Evolutionary conservation across 2,113 vertebrate genomes (phyloP), one percentile per base, ranked within the genome.

Genomic region (Cyprinodon tularosa): DNA sequence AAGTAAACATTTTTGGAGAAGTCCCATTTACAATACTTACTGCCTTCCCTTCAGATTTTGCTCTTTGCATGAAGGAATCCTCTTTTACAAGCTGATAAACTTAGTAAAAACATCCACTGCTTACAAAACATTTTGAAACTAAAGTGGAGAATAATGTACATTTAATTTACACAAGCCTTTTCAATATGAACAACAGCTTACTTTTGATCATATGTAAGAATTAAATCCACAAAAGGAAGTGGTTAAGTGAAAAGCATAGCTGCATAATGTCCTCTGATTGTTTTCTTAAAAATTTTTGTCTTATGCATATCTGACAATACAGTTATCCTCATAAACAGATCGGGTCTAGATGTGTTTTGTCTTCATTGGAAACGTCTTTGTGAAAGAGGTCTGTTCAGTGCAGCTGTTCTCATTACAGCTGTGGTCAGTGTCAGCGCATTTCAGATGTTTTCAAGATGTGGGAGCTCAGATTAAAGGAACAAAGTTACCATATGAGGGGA

Each of bases 321-420:
- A 69, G 50, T 72, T 66, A 74, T 80, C 69, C 72, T 83, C 60
- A 60, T 22, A 37, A 76, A 62, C 60, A 83, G 45, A 64, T 74
- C 22, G 10, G 72, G 59, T 72, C 38, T 77, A 72, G 68, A 86
- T 88, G 83, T 81, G 83, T 81, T 87, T 87, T 74, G 68, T 2
- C 76, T 68, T 71, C n/a, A 71, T 69, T 68, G 72, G 10, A 50
- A 64, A 57, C 79, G 63, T 81, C 53, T 68, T 50, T 68, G 38
- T 77, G 78, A 78, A 60, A 40, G 42, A 42, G 38, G 61, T 57
- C 84, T 75, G 53, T 66, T 83, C 64, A 3, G 3, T 71, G 40
- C 79, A 84, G 83, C 81, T 86, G 90, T 82, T 87, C 76, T 73
- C 84, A 50, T 82, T 84, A 68, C 80, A 84, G 80, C 75, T 90